A percentile compares a stretch with the other conserved stretches of the same genome.
phyloP scores from a whole-genome alignment of 2,888 invertebrate species.

The Strigamia maritima region DNA sequence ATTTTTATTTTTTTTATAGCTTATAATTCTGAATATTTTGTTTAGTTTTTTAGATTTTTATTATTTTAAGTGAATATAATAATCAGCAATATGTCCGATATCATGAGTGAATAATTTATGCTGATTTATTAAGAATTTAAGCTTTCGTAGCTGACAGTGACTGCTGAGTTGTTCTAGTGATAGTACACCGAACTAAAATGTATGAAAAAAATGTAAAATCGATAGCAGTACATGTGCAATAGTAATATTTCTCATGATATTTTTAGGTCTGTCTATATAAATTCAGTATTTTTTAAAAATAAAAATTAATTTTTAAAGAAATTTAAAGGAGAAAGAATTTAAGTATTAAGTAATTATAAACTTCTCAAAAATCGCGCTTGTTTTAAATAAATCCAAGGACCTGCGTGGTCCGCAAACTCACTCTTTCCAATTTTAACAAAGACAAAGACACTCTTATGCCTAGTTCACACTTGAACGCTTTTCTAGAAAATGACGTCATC shows the following conservation, averaged over 20 bases:
- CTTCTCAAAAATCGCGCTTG: too few species aligned
- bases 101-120: not conserved
- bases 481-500: too few species aligned
- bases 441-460: too few species aligned
- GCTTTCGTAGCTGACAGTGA: not conserved
- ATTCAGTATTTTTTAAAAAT: not conserved
- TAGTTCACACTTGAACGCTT: too few species aligned
- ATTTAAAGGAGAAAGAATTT: not conserved
- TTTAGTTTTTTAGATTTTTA: not conserved
- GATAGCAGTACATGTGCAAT: not conserved
- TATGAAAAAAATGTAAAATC: not conserved
- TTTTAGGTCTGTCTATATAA: not conserved
- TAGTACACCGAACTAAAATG: not conserved
- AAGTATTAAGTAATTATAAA: too few species aligned
- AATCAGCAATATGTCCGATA: too few species aligned
- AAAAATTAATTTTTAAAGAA: not conserved
- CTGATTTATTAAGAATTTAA: not conserved
- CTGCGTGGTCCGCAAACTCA: too few species aligned
- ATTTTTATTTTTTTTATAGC: too few species aligned
- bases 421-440: too few species aligned
- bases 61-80: not conserved
- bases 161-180: not conserved
- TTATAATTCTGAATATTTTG: too few species aligned
- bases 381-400: too few species aligned
- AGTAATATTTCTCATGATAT: not conserved